Base-by-base conservation (phyloP, 2,888 invertebrate species). In the Drosophila lacicola region DNA sequence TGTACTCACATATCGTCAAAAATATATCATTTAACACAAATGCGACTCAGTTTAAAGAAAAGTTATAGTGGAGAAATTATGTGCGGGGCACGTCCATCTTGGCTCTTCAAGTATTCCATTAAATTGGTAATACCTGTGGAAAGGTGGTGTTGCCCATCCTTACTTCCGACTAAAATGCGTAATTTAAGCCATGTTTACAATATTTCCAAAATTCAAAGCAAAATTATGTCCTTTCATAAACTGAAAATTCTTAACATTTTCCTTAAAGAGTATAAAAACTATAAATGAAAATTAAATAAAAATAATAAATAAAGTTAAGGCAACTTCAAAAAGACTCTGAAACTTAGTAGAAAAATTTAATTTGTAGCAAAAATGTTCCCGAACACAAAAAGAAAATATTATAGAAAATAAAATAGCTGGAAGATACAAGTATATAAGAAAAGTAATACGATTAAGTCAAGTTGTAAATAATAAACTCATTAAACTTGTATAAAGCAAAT, bases 251-350 rank as follows among this genome's bases (percentile, higher is more conserved):
- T 49, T 25, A 10, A 56, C 17, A 11, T 19, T 51, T 34, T 39
- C 25, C 19, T 46, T 34, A 37, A 55, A 9, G 29, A 3, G 44
- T 62, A 57, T 57, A 36, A 42, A 21, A 45, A 45, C 17, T 47
- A 39, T 9, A 66, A 41, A 47, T 29, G 29, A 25, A 47, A 46
- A n/a, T 8, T 34, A 56, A 45, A 39, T 60, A 56, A 46, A 41
- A 49, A 56, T 45, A 65, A 54, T 57, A 51, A 33, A 36, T 51
- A 73, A 58, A 45, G 42, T 70, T 84, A 84, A 88, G 88, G 88
- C 57, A 86, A 83, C 86, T 86, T 78, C 55, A 80, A 88, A 78
- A 88, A 89, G 89, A 80, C 90, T 86, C 86, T 81, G 75, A 83
- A 78, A 77, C 68, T 77, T 77, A 78, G 75, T 78, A 88, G 82